These are phyloP conservation scores for Zaprionus kolodkinae DNA, from an alignment of 1,140 invertebrate species.

Conservation along the genomic window DNA sequence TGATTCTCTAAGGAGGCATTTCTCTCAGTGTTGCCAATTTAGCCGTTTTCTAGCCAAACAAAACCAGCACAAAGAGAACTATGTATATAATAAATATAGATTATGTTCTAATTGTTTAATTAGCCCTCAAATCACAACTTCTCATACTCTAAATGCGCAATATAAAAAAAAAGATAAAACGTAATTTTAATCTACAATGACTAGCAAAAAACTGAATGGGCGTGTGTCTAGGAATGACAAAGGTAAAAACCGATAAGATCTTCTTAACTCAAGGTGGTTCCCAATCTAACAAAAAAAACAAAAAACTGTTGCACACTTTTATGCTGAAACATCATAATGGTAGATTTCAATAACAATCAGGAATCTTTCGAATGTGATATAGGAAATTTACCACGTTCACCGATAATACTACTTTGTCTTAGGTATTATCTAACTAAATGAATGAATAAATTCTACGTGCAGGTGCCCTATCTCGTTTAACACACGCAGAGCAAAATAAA, in stretches of 20 bases:
- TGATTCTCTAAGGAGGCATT: background rate
- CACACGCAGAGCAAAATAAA: background rate
- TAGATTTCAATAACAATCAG: slow-evolving; percentile 4
- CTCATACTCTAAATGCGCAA: background rate
- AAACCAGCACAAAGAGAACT: background rate
- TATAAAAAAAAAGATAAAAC: background rate
- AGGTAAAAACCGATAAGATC: slow-evolving; percentile 15
- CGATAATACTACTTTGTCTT: background rate
- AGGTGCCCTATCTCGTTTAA: background rate
- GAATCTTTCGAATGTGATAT: background rate
- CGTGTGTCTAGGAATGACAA: slow-evolving; percentile 6
- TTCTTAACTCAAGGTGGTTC: background rate
- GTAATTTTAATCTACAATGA: background rate
- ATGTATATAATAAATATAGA: background rate
- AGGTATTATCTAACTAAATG: background rate
- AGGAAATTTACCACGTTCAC: slow-evolving; percentile 12
- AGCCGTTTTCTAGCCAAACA: background rate
- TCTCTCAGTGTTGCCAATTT: background rate
- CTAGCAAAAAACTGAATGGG: slow-evolving; percentile 1
- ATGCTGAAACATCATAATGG: slow-evolving; percentile 4
- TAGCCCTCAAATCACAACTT: background rate
- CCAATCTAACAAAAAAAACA: background rate
- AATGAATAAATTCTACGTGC: background rate
- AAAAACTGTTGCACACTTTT: slow-evolving; percentile 18
- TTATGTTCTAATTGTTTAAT: background rate